A percentile compares a stretch with the other conserved stretches of the same genome.
Conservation (phyloP, 2,113 vertebrate species). For the Fregata magnificens region DNA sequence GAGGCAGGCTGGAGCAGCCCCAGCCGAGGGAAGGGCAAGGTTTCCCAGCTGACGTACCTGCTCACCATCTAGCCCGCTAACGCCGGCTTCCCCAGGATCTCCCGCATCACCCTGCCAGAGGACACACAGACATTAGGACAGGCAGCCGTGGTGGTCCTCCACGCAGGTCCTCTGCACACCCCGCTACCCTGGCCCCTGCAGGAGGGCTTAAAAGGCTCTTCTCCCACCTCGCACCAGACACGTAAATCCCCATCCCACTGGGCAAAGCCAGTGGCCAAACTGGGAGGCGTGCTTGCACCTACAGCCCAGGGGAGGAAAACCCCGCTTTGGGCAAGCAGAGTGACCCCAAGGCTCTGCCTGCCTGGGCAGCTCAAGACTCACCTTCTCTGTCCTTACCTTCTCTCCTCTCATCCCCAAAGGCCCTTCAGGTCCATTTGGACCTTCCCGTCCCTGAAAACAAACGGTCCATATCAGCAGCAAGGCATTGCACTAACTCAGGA, state of each 20-base stretch:
- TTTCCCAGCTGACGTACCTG: constrained; percentile 22
- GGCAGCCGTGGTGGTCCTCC: background rate
- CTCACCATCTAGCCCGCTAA: constrained; percentile 60
- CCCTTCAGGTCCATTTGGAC: constrained; percentile 71
- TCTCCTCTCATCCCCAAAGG: constrained; percentile 75
- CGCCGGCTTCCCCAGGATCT: background rate
- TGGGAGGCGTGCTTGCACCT: background rate
- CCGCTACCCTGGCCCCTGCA: background rate
- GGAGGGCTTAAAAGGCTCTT: background rate
- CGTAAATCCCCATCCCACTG: background rate
- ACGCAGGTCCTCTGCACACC: background rate
- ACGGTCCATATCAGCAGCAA: background rate
- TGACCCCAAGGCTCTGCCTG: background rate
- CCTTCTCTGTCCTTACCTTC: constrained; percentile 71
- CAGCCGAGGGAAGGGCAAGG: rapidly evolving
- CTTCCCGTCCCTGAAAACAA: constrained; percentile 75
- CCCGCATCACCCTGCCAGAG: constrained; percentile 47
- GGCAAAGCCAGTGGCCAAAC: background rate
- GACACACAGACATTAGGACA: background rate
- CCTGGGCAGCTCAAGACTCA: background rate
- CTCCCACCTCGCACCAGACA: background rate
- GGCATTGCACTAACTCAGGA: background rate
- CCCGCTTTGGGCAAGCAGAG: background rate
- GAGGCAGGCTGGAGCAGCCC: background rate
- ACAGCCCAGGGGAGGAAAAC: background rate